phyloP scores from a whole-genome alignment of 2,797 vertebrate genomes.

The Hippocampus kuda region DNA sequence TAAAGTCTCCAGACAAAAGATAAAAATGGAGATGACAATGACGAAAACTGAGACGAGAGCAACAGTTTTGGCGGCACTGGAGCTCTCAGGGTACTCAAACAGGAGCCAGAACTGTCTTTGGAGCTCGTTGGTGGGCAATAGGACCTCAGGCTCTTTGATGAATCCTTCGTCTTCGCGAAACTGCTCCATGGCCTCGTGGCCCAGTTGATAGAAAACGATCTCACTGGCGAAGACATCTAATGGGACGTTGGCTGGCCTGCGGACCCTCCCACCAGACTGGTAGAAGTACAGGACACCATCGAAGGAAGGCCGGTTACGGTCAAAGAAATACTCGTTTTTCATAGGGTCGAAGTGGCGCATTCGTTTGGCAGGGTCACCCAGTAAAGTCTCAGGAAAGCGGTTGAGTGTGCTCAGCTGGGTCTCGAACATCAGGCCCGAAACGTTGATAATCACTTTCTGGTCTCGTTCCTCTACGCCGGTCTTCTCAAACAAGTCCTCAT shows the following conservation, averaged over 20 bases:
- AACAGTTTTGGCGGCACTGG: constrained; percentile 82
- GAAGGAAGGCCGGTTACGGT: constrained; percentile 91
- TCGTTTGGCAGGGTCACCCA: constrained; percentile 84
- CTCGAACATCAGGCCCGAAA: constrained; percentile 90
- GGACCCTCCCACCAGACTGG: constrained; percentile 89
- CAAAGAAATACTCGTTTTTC: constrained; percentile 97
- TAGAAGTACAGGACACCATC: constrained; percentile 96
- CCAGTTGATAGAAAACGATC: constrained; percentile 93
- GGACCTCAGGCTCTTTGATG: constrained; percentile 83
- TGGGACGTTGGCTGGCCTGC: constrained; percentile 89
- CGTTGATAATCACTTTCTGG: constrained; percentile 87
- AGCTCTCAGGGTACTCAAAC: constrained; percentile 97
- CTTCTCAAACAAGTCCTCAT: constrained; percentile 70
- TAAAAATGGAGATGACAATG: constrained; percentile 93
- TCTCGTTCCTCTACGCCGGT: constrained; percentile 74
- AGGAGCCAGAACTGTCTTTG: constrained; percentile 93
- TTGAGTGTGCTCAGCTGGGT: constrained; percentile 87
- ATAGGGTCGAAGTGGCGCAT: constrained; percentile 91
- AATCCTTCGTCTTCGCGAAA: constrained; percentile 95
- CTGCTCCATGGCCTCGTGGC: constrained; percentile 88
- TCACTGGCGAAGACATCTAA: constrained; percentile 92
- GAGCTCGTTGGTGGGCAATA: constrained; percentile 82
- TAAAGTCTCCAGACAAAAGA: constrained; percentile 95
- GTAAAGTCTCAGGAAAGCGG: constrained; percentile 87
- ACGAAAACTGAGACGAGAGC: constrained; percentile 91